Conservation (phyloP, 1,140 invertebrate species). For the Aphelinus atriplicis region DNA sequence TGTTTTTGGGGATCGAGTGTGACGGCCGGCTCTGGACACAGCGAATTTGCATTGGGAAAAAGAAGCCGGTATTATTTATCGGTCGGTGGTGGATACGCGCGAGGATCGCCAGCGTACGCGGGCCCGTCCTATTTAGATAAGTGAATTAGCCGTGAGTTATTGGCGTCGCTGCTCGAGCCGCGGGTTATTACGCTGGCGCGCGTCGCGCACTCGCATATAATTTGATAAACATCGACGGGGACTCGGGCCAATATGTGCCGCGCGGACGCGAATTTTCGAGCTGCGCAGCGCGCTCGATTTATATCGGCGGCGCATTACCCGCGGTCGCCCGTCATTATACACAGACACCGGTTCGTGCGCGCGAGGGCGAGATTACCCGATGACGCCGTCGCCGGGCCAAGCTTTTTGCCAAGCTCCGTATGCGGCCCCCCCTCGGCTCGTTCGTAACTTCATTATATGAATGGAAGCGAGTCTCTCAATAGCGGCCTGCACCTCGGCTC, state of each 20-base stretch:
- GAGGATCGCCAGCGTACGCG: not conserved
- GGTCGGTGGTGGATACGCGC: not conserved
- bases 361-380: too few species aligned
- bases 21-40: not conserved
- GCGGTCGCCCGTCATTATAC: too few species aligned
- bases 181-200: not conserved
- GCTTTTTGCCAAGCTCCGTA: too few species aligned
- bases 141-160: conserved; percentile 63
- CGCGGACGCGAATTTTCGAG: conserved; percentile 10
- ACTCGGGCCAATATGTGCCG: conserved; percentile 20
- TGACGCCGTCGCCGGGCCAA: too few species aligned
- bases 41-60: not conserved
- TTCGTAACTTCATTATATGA: too few species aligned
- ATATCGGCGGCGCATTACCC: conserved; percentile 34
- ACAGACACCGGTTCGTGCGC: too few species aligned
- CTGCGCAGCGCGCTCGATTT: conserved; percentile 21
- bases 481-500: too few species aligned
- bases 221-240: conserved; percentile 58
- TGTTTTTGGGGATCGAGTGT: not conserved
- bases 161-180: conserved; percentile 45
- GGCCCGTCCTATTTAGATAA: conserved; percentile 59
- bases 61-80: conserved; percentile 1
- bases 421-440: too few species aligned
- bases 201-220: conserved; percentile 49
- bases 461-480: too few species aligned